Evolutionary conservation across 1,140 invertebrate species (phyloP), one percentile per base, ranked within the genome.

Genomic region (Thaumetopoea pityocampa): DNA sequence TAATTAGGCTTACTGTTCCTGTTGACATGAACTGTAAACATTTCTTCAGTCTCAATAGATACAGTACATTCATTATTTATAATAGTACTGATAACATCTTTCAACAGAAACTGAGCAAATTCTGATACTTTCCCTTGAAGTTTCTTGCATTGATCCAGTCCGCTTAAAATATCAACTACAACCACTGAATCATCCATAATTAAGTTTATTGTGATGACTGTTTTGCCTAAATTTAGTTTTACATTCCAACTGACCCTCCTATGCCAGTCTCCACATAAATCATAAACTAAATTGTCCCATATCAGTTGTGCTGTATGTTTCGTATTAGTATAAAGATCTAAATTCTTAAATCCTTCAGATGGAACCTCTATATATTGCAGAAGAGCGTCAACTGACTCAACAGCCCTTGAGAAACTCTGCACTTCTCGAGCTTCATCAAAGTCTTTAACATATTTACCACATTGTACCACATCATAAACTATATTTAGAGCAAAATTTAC

Each of bases 31-130:
- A 91, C 51, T 12, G 65, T 85, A 34, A 89, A 80, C 1, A 69
- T 43, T 29, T 67, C 74, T 11, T 69, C 79, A 9, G 59, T 62
- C 42, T 83, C 71, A 33, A 86, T 66, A 22, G 85, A 67, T 1
- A 91, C 77, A 5, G 43, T 53, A 54, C 86, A 85, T n/a, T 87
- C 73, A 27, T 82, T 51, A 32, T 86, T 72, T 32, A 91, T 85
- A 2, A 91, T 85, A 0, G 88, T 86, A 41, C 70, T 65, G 5
- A 91, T 80, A 9, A 91, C 67, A 45, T 86, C 51, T 15, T 86
- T 70, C 19, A 88, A 67, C 5, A 92, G 49, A 45, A 85, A 88
- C 19, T 56, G 70, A 2, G 85, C 68, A 57, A 91, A 88, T 37
- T 81, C 63, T 17, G 76, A 55, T 1, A 89, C 50, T 55, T 85